Evolutionary conservation across 64 coral and sea anemone species (phyloP).

Genomic region (Montipora foliosa): DNA sequence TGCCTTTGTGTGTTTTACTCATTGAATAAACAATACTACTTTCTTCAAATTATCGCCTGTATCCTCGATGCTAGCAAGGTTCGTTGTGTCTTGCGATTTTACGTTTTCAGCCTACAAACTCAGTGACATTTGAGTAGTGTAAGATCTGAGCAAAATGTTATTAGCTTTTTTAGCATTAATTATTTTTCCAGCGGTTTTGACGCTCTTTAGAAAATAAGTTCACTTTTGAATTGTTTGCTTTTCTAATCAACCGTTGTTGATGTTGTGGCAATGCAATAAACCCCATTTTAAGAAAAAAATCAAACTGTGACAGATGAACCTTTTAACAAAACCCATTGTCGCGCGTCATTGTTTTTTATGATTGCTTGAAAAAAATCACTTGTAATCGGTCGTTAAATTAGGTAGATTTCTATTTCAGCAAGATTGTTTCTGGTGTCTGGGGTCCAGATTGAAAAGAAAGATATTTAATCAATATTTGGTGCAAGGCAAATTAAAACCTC

Average conservation of each 20-base stretch:
- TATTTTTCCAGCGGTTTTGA: background rate
- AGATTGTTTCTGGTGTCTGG: background rate
- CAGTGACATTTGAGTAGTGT: background rate
- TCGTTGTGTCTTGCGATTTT: background rate
- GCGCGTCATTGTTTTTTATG: background rate
- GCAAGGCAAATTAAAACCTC: background rate
- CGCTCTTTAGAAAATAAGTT: slow-evolving; percentile 24
- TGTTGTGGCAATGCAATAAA: slow-evolving; percentile 1
- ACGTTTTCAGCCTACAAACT: background rate
- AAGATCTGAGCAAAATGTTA: background rate
- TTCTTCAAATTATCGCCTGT: too few species aligned
- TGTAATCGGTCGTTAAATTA: background rate
- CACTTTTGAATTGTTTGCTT: slow-evolving; percentile 48
- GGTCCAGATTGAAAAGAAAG: background rate
- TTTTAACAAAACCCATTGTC: slow-evolving; percentile 1
- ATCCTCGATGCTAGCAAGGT: too few species aligned
- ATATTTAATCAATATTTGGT: background rate
- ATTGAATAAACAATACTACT: slow-evolving; percentile 29
- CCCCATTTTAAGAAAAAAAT: background rate
- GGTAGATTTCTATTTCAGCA: background rate
- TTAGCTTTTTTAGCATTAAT: background rate
- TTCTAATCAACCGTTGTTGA: slow-evolving; percentile 36
- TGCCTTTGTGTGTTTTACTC: slow-evolving; percentile 5
- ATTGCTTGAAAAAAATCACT: background rate
- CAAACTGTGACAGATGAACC: background rate